Conservation (phyloP, 2,113 vertebrate genomes). For the Climacteris rufus region DNA sequence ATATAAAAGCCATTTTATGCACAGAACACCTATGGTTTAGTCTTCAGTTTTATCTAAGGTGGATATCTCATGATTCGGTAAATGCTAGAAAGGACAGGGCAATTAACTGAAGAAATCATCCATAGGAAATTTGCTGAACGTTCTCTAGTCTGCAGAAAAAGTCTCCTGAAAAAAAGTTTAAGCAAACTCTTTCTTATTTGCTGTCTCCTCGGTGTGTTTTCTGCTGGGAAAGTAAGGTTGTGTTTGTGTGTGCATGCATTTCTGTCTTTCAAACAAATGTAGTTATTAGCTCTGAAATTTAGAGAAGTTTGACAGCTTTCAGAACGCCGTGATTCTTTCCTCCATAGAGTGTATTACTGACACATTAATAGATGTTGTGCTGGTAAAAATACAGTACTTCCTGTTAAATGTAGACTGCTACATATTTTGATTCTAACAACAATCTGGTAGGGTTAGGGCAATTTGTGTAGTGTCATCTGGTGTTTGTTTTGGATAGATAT, state of each 20-base stretch:
- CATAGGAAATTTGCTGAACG: neutral
- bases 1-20: neutral
- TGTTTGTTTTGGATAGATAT: constrained; percentile 75
- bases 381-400: constrained; percentile 70
- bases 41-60: neutral
- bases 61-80: neutral
- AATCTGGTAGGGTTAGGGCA: constrained; percentile 78
- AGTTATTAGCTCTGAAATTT: constrained; percentile 47
- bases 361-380: constrained; percentile 62
- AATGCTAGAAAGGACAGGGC: neutral
- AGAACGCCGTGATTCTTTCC: neutral
- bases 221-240: neutral
- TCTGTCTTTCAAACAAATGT: constrained; percentile 24
- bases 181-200: neutral
- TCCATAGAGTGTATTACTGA: constrained; percentile 47
- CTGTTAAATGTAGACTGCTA: constrained; percentile 69
- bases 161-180: constrained; percentile 2
- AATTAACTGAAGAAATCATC: neutral
- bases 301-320: constrained; percentile 48
- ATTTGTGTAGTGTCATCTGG: constrained; percentile 75
- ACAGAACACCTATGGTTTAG: neutral
- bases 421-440: constrained; percentile 78
- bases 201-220: neutral
- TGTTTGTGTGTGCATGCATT: constrained; percentile 20
- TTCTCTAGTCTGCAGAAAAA: neutral